Percentiles rank a stretch among this genome's conserved stretches.
Conservation (phyloP, 2,797 vertebrate species). For the Leucoraja ocellata region DNA sequence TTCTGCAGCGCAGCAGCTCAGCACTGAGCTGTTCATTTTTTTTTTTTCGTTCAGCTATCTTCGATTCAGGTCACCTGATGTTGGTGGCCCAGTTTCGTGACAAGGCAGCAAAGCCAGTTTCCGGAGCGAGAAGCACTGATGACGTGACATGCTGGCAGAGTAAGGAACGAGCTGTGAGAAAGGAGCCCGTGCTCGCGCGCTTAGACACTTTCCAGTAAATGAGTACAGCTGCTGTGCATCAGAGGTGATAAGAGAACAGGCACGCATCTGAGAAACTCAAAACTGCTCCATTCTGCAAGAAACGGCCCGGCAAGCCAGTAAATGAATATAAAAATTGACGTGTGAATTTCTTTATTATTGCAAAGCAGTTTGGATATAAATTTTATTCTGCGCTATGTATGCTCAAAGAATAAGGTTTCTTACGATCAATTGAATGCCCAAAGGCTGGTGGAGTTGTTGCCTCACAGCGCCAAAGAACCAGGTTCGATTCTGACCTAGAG, state of each 20-base stretch:
- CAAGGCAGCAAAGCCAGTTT: slow-evolving; percentile 56
- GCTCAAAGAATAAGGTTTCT: background rate
- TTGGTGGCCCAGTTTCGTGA: slow-evolving; percentile 37
- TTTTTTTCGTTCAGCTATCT: slow-evolving; percentile 35
- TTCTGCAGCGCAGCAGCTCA: slow-evolving; percentile 23
- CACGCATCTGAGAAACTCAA: slow-evolving; percentile 31
- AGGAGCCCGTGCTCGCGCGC: slow-evolving; percentile 29
- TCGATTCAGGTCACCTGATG: slow-evolving; percentile 31
- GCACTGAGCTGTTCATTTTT: background rate
- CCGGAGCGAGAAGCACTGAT: slow-evolving; percentile 42
- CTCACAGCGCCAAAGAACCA: too few relatives aligned
- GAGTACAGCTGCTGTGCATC: slow-evolving; percentile 36
- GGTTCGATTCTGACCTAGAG: too few relatives aligned
- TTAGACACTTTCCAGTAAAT: slow-evolving; percentile 40
- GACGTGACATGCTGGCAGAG: slow-evolving; percentile 37
- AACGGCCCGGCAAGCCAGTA: background rate
- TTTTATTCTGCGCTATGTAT: background rate
- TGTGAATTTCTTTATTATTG: background rate
- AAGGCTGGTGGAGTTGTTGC: too few relatives aligned
- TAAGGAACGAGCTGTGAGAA: slow-evolving; percentile 37
- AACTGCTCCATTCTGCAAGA: slow-evolving; percentile 27
- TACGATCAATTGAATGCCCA: too few relatives aligned
- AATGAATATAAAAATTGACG: background rate
- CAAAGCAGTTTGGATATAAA: background rate
- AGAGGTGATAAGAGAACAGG: slow-evolving; percentile 37